Conservation (phyloP, 35 echinoderm and acorn worm genomes). For the Patiria miniata region DNA sequence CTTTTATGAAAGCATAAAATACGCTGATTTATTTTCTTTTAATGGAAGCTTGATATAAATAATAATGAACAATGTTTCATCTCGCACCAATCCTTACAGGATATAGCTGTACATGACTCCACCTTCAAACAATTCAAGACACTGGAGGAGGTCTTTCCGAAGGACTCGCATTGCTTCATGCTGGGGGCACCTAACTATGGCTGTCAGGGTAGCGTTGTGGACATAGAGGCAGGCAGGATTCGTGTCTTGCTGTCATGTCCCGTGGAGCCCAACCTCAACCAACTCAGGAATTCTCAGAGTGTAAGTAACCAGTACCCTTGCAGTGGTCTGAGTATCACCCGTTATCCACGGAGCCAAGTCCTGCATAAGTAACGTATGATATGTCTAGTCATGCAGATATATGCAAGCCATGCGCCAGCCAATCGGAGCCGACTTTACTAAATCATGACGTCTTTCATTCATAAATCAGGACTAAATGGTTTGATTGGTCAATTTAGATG, state of each 20-base stretch:
- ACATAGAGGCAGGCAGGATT: constrained; percentile 57
- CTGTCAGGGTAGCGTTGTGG: constrained; percentile 72
- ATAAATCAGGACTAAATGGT: too few species aligned
- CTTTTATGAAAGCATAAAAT: too few species aligned
- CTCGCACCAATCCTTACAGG: constrained; percentile 44
- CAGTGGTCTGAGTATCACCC: too few species aligned
- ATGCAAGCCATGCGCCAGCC: too few species aligned
- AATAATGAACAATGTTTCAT: too few species aligned
- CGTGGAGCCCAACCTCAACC: constrained; percentile 67
- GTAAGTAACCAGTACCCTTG: constrained; percentile 37
- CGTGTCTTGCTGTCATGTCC: constrained; percentile 70
- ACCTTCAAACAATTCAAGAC: constrained; percentile 94
- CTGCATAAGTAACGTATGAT: too few species aligned
- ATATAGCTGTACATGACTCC: constrained; percentile 89
- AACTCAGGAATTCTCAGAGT: constrained; percentile 68
- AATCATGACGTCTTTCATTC: too few species aligned
- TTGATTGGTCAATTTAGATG: too few species aligned
- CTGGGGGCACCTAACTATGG: constrained; percentile 91
- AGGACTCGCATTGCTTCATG: constrained; percentile 79
- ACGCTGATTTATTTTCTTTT: too few species aligned
- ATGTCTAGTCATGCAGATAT: too few species aligned
- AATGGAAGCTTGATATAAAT: background rate
- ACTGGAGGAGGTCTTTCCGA: constrained; percentile 82
- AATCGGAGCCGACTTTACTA: too few species aligned
- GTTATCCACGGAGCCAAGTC: too few species aligned